Evolutionary conservation across 2,888 invertebrate species (phyloP).

Genomic region (Leucoptera coffeella): DNA sequence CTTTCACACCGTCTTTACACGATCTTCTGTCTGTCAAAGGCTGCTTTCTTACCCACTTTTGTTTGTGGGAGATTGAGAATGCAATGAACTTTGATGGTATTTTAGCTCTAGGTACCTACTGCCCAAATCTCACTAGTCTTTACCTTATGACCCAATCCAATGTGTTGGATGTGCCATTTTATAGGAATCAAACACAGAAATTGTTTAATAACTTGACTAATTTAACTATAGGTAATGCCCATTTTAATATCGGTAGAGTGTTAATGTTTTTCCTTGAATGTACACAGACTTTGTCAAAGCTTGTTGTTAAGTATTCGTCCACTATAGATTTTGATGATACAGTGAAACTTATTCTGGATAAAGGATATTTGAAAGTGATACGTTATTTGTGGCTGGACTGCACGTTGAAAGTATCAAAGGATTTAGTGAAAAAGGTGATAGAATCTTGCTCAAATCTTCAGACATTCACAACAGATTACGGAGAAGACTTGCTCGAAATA

Average conservation of each 20-base stretch:
- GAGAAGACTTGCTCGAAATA: conserved; percentile 23
- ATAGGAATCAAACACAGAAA: conserved; percentile 18
- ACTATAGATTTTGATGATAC: conserved; percentile 28
- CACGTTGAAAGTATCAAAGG: conserved; percentile 32
- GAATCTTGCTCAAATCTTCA: conserved; percentile 25
- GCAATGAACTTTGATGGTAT: conserved; percentile 30
- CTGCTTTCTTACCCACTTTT: conserved; percentile 32
- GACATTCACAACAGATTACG: conserved; percentile 29
- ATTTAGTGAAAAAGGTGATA: conserved; percentile 26
- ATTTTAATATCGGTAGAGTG: conserved; percentile 28
- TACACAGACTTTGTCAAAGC: conserved; percentile 24
- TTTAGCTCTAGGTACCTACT: conserved; percentile 25
- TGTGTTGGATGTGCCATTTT: conserved; percentile 23
- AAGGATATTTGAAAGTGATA: conserved; percentile 25
- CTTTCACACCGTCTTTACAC: conserved; percentile 29
- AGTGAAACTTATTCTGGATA: conserved; percentile 21
- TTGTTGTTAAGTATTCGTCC: conserved; percentile 35
- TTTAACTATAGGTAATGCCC: conserved; percentile 35
- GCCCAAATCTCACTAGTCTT: conserved; percentile 32
- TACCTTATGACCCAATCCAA: conserved; percentile 37
- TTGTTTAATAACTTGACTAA: conserved; percentile 27
- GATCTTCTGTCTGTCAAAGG: conserved; percentile 31
- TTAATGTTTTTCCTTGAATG: conserved; percentile 31
- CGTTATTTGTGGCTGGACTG: conserved; percentile 37
- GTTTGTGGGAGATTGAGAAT: conserved; percentile 39